Base-by-base conservation (phyloP, 2,113 vertebrate species). In the Agapornis roseicollis region DNA sequence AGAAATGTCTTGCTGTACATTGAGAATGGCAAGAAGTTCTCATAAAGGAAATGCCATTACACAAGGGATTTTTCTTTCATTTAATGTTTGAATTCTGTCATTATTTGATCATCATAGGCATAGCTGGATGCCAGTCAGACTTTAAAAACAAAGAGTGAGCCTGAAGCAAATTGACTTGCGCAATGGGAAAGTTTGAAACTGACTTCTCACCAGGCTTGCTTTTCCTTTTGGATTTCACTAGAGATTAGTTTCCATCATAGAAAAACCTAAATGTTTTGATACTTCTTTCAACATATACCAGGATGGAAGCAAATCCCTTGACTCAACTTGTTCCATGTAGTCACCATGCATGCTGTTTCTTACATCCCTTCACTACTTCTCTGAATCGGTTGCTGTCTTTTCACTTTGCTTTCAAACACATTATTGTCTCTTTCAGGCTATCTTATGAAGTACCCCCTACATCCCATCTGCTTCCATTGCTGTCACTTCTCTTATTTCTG, bases 241-340 rank as follows among this genome's bases (percentile, higher is more conserved):
- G 76, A 78, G 90, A 85, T 73, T 11, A 71, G 35, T 61, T 95
- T 70, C 41, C n/a, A 44, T 76, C 66, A 31, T 17, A 85, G 84
- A 74, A 87, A 81, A 87, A 94, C 13, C 27, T 28, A 80, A 81
- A 64, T 84, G 56, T 87, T 93, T 90, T 74, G 69, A 92, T 84
- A 72, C 33, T 88, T 91, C 41, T 94, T 94, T 85, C 56, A 80
- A 50, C 50, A 50, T 31, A 42, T 33, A 65, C 70, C 15, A 86
- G 50, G 83, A 90, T 86, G 80, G 77, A 83, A 80, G 65, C 0
- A 3, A 88, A 81, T 86, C 89, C 70, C 77, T 47, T 2, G 9
- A 60, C 50, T 88, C 64, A 50, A 5, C 25, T 83, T 68, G 4
- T 64, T 86, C 77, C 63, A 25, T 39, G 18, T 91, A 29, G 73